phyloP scores from a whole-genome alignment of 2,888 invertebrate species.

The Polyploca ridens region DNA sequence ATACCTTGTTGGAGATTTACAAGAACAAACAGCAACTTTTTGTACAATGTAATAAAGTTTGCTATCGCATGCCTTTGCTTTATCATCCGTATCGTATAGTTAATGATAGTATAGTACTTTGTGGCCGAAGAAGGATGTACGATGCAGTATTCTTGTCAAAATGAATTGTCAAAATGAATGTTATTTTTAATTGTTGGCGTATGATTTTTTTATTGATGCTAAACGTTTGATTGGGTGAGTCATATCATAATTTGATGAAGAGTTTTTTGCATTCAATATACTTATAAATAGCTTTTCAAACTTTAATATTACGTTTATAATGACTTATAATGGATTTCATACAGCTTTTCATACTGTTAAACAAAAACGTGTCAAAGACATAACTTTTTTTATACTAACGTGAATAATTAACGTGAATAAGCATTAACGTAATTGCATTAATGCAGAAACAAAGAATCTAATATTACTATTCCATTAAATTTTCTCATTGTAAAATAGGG shows the following conservation, averaged over 20 bases:
- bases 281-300: neutral
- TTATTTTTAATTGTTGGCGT: neutral
- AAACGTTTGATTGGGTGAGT: constrained; percentile 1
- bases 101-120: neutral
- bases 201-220: constrained; percentile 1
- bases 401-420: too few species aligned
- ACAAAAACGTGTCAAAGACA: too few species aligned
- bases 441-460: neutral
- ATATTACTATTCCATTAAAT: neutral
- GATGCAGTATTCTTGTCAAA: neutral
- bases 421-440: neutral
- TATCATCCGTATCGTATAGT: neutral
- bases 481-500: neutral
- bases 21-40: neutral
- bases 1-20: constrained; percentile 18
- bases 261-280: neutral
- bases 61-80: neutral
- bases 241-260: neutral
- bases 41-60: constrained; percentile 1
- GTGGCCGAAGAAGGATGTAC: neutral
- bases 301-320: neutral
- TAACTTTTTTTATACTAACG: too few species aligned
- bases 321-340: neutral
- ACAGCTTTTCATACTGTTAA: too few species aligned
- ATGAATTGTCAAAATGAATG: neutral